phyloP scores from a whole-genome alignment of 1,140 invertebrate species.

The Neodiprion pinetum region DNA sequence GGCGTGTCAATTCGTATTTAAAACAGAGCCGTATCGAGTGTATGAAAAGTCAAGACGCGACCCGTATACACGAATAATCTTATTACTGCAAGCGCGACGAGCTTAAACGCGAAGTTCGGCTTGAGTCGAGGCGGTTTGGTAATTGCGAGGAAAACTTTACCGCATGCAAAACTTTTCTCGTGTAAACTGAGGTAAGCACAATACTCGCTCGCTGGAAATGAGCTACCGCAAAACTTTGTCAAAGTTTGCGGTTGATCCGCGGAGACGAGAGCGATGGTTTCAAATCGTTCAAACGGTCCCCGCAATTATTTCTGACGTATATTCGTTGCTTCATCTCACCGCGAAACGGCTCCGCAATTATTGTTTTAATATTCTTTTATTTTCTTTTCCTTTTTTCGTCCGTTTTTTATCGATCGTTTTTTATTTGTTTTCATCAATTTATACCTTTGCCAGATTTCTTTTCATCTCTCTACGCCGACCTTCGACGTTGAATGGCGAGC shows the following conservation, averaged over 20 bases:
- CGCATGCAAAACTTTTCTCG: slow-evolving; percentile 38
- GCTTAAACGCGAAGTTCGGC: background rate
- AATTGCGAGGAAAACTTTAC: slow-evolving; percentile 38
- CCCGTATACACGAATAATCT: slow-evolving; percentile 11
- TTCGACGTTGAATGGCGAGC: background rate
- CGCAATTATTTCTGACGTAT: background rate
- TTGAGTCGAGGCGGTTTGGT: background rate
- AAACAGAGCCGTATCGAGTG: background rate
- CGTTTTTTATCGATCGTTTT: too few relatives aligned
- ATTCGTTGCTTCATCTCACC: background rate
- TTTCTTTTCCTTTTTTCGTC: too few relatives aligned
- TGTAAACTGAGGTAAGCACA: slow-evolving; percentile 31
- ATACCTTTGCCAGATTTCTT: background rate
- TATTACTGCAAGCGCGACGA: background rate
- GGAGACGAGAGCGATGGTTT: slow-evolving; percentile 24
- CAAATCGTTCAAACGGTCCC: slow-evolving; percentile 1
- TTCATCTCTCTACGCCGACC: background rate
- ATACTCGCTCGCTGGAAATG: slow-evolving; percentile 31
- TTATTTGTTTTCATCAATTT: too few relatives aligned
- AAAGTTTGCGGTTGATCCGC: slow-evolving; percentile 36
- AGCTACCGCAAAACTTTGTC: slow-evolving; percentile 31
- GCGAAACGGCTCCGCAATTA: too few relatives aligned
- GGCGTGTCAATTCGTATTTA: background rate
- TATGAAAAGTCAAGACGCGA: slow-evolving; percentile 7
- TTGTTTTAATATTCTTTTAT: too few relatives aligned